phyloP scores from a whole-genome alignment of 1,140 invertebrate genomes.

The Nomia melanderi region DNA sequence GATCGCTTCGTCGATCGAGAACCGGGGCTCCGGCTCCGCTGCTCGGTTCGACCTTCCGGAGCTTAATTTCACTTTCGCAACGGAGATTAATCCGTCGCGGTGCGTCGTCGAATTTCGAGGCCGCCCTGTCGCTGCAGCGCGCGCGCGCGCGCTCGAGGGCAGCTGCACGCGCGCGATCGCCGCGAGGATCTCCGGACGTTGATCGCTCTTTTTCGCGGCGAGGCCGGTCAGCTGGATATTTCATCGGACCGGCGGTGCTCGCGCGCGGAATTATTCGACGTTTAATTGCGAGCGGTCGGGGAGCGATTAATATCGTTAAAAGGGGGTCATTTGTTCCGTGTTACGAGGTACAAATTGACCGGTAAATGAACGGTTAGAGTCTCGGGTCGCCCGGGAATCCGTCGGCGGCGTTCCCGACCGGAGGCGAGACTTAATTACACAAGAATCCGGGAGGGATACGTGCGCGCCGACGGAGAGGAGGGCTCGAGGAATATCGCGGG shows the following conservation, averaged over 20 bases:
- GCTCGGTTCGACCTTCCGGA: slow-evolving; percentile 50
- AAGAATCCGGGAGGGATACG: not conserved
- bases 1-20: slow-evolving; percentile 37
- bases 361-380: not conserved
- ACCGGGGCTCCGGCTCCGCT: slow-evolving; percentile 26
- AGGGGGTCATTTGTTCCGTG: not conserved
- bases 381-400: not conserved
- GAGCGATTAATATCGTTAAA: not conserved
- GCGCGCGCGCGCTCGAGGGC: slow-evolving; percentile 10
- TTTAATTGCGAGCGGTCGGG: not conserved
- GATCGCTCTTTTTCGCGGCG: not conserved
- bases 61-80: slow-evolving; percentile 63
- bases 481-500: slow-evolving; percentile 39
- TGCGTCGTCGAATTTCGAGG: slow-evolving; percentile 57
- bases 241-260: no score
- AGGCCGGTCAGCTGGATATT: no score
- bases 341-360: not conserved
- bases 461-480: not conserved
- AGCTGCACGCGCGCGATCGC: not conserved
- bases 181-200: not conserved
- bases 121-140: slow-evolving; percentile 7
- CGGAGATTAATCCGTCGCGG: slow-evolving; percentile 50
- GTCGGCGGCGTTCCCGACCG: not conserved
- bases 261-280: not conserved
- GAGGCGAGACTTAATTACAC: not conserved